These are phyloP conservation scores for Sinelater perroti DNA, from an alignment of 2,888 invertebrate genomes.

Conservation along the genomic window DNA sequence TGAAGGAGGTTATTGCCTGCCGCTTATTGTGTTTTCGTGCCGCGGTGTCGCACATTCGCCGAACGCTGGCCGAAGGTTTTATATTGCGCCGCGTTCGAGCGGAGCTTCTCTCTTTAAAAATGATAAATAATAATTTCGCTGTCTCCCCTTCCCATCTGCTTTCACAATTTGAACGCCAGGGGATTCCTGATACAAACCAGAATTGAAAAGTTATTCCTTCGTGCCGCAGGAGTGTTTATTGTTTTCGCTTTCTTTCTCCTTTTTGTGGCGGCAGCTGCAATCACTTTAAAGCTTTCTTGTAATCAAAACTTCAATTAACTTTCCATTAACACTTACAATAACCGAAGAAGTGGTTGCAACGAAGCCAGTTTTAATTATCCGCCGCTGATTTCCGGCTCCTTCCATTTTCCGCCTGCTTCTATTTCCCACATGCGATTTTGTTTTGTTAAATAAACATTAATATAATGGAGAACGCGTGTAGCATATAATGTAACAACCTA, in stretches of 20 bases:
- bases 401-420: too few species aligned
- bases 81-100: background rate
- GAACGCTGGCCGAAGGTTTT: too few species aligned
- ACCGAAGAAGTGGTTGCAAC: too few species aligned
- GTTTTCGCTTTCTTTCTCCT: background rate
- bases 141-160: slow-evolving; percentile 9
- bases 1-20: slow-evolving; percentile 22
- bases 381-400: too few species aligned
- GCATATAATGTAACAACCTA: too few species aligned
- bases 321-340: background rate
- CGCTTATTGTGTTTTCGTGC: slow-evolving; percentile 14
- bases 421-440: too few species aligned
- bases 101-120: slow-evolving; percentile 12
- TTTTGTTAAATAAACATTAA: too few species aligned
- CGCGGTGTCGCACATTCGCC: background rate
- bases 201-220: slow-evolving; percentile 15
- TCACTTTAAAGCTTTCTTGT: background rate
- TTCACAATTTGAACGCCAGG: slow-evolving; percentile 10
- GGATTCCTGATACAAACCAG: slow-evolving; percentile 11
- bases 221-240: background rate
- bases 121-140: slow-evolving; percentile 17
- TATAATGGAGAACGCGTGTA: too few species aligned
- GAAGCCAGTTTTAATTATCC: too few species aligned
- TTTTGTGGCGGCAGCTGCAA: background rate
- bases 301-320: slow-evolving; percentile 9